Evolutionary conservation across 2,113 vertebrate species (phyloP).

Genomic region (Cyrtonyx montezumae): DNA sequence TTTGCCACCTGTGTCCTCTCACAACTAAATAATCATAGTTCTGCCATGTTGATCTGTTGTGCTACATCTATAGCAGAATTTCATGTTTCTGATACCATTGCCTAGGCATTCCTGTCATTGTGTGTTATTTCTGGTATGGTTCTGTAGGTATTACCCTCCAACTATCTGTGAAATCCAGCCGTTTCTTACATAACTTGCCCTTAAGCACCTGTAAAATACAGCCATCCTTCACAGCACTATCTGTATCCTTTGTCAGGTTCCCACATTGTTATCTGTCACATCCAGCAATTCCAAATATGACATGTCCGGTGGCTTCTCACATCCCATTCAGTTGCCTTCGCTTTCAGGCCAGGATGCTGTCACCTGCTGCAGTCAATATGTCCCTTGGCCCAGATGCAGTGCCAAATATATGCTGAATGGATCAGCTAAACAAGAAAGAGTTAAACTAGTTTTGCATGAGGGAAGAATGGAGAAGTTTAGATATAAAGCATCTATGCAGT

Average conservation of each 20-base stretch:
- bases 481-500: no score
- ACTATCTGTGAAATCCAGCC: not conserved
- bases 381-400: not conserved
- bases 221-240: not conserved
- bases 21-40: not conserved
- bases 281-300: not conserved
- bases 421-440: not conserved
- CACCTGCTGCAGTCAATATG: not conserved
- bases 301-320: not conserved
- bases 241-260: not conserved
- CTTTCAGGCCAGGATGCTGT: not conserved
- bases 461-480: not conserved
- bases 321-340: not conserved
- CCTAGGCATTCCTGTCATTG: not conserved
- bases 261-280: not conserved
- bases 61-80: not conserved
- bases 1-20: not conserved
- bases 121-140: not conserved
- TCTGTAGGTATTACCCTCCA: not conserved
- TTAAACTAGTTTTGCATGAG: not conserved
- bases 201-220: not conserved
- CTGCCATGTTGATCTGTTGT: not conserved
- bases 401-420: not conserved
- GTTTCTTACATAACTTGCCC: not conserved
- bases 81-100: not conserved